Evolutionary conservation across 1,140 invertebrate species (phyloP), one percentile per base, ranked within the genome.

Genomic region (Bombus difficillimus): DNA sequence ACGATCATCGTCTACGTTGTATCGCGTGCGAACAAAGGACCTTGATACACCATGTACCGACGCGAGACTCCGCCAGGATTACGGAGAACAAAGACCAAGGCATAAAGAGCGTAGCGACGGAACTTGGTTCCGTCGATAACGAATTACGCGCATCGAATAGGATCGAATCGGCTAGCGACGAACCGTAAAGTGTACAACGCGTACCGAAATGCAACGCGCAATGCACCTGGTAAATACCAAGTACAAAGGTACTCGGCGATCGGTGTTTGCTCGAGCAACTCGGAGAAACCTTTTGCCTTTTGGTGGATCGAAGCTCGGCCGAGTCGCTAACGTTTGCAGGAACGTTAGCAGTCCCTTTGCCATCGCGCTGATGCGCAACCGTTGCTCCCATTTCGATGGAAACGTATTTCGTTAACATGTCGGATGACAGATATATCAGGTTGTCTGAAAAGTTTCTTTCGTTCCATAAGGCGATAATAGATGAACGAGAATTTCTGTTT

Each of bases 201-300:
- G 47, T 53, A 22, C 18, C 13, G 28, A 28, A 15, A 73, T 9
- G 34, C 18, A 59, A 72, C 12, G 18, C n/a, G 25, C 18, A 59
- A 72, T 32, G 18, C 66, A 71, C 25, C 41, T 12, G 37, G 10
- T 62, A 77, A 18, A 59, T 28, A 57, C 15, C 22, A 18, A 53
- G 47, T 22, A 53, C 47, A 53, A 53, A 53, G 47, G 15, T 47
- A 47, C 47, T 18, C 15, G 47, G 43, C 2, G 43, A 8, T 81
- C 34, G 78, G 28, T 81, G 39, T 81, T 81, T 81, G 47, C 10
- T n/a, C 10, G n/a, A 69, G 28, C 28, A 47, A 18, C 34, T 39
- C 8, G 8, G 34, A 28, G 13, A 4, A 81, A 39, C 47, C 34
- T 81, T 71, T 57, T 18, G 53, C n/a, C 75, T 22, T 77, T 62